Conservation (phyloP, 2,797 vertebrate genomes). For the Platalea minor region DNA sequence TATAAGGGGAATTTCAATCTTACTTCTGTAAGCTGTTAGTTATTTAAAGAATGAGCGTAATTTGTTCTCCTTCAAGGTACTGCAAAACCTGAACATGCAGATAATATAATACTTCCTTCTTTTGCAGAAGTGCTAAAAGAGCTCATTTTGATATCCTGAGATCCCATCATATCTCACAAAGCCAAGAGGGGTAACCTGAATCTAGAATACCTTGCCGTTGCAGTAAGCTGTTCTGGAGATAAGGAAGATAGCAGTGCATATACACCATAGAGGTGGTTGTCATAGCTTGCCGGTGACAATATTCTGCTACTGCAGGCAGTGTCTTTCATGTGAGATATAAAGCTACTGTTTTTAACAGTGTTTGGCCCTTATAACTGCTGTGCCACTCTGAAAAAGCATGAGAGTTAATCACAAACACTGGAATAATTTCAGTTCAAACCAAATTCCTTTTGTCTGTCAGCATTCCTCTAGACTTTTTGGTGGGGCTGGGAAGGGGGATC, state of each 20-base stretch:
- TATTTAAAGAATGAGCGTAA: not conserved
- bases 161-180: not conserved
- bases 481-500: accelerated
- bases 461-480: not conserved
- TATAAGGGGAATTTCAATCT: not conserved
- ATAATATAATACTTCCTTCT: not conserved
- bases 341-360: not conserved
- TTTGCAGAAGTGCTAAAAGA: not conserved
- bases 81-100: not conserved
- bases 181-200: not conserved
- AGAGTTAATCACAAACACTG: not conserved
- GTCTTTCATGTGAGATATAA: not conserved
- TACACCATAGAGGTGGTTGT: not conserved
- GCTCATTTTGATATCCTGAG: not conserved
- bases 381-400: not conserved
- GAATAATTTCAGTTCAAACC: not conserved
- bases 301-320: not conserved
- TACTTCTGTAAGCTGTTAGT: not conserved
- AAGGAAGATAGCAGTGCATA: not conserved
- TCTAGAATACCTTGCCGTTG: not conserved
- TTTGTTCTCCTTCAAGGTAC: not conserved
- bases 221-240: not conserved
- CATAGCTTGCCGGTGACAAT: not conserved
- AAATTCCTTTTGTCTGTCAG: not conserved
- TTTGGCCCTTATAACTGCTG: not conserved